Conservation (phyloP, 2,888 invertebrate genomes). For the Zygogramma bicolorata region DNA sequence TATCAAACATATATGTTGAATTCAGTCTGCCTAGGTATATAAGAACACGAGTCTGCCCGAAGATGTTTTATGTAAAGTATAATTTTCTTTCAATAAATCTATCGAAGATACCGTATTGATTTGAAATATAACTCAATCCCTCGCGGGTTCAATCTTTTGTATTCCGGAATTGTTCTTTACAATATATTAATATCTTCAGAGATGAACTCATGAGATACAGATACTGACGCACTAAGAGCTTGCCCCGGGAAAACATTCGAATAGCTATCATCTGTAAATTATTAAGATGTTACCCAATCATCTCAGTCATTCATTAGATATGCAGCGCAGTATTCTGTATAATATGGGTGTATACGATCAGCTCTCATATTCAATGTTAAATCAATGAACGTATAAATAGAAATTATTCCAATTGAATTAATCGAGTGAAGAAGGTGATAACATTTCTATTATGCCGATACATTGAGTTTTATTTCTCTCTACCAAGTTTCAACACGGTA, state of each 20-base stretch:
- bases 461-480: too few species aligned
- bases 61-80: background rate
- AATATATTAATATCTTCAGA: background rate
- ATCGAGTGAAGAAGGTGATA: too few species aligned
- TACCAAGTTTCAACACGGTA: too few species aligned
- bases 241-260: background rate
- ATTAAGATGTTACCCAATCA: background rate
- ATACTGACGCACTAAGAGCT: background rate
- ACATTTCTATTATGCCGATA: too few species aligned
- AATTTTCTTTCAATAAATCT: slow-evolving; percentile 8
- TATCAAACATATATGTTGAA: too few species aligned
- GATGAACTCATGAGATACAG: background rate
- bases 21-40: too few species aligned
- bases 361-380: too few species aligned
- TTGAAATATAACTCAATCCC: background rate
- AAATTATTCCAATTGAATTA: too few species aligned
- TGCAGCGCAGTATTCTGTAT: background rate
- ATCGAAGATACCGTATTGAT: slow-evolving; percentile 1
- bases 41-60: background rate
- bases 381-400: too few species aligned
- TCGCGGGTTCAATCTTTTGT: background rate
- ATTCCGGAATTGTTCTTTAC: background rate
- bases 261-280: background rate
- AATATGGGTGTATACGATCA: too few species aligned
- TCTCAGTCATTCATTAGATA: background rate